phyloP scores from a whole-genome alignment of 2,888 invertebrate species.

The Arctia plantaginis region DNA sequence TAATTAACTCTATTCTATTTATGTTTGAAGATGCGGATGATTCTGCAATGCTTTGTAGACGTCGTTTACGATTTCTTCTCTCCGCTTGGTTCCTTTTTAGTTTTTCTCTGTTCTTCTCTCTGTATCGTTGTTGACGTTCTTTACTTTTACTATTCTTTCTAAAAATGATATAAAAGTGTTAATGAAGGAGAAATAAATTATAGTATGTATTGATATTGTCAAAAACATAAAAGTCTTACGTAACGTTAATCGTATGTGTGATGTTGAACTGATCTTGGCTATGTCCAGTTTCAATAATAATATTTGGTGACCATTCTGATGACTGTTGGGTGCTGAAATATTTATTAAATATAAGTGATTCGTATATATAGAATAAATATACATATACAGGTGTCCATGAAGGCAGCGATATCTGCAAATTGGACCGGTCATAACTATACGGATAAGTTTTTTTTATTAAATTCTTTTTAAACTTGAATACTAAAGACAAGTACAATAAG shows the following conservation, averaged over 20 bases:
- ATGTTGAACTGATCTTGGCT: background rate
- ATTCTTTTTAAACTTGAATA: too few relatives aligned
- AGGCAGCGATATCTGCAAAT: too few relatives aligned
- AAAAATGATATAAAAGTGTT: background rate
- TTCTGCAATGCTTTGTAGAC: background rate
- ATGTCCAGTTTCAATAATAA: background rate
- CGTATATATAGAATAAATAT: too few relatives aligned
- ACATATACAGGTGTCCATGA: too few relatives aligned
- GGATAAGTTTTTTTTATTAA: too few relatives aligned
- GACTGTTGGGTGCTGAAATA: background rate
- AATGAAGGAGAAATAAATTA: background rate
- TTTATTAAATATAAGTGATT: background rate
- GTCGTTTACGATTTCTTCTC: background rate
- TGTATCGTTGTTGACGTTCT: background rate
- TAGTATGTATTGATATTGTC: background rate
- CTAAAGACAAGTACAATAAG: too few relatives aligned
- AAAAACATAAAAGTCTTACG: background rate
- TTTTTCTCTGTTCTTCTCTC: background rate
- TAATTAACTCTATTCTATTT: background rate
- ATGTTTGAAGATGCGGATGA: background rate
- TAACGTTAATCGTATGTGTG: background rate
- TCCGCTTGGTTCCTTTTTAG: background rate
- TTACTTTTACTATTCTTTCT: background rate
- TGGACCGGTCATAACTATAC: too few relatives aligned
- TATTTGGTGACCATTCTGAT: background rate